Base-by-base conservation (phyloP, 1,140 invertebrate genomes). In the Drosophila carrolli region DNA sequence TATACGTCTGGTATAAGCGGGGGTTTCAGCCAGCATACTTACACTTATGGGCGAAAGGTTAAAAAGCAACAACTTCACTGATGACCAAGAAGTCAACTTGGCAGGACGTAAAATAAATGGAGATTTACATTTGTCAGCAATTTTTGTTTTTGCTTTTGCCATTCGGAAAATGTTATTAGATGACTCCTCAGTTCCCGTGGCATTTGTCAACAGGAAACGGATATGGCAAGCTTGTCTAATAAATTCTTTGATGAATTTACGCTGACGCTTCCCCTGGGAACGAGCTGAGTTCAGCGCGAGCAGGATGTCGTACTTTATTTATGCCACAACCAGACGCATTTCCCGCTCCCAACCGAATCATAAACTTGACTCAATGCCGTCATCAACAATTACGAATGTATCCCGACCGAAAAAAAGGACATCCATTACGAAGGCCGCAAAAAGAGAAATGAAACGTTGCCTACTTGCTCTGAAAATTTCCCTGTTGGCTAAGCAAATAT, bases 201-300 rank as follows among this genome's bases (percentile, higher is more conserved):
- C 53, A 71, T 57, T 71, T 71, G 67, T 44, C 67, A 70, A 58
- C 68, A 72, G 68, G 66, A 72, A 71, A 58, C 68, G 68, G 68
- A 71, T 72, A 72, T 58, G 68, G 66, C 66, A 50, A 72, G 68
- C 66, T 72, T 71, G 66, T 72, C 68, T 68, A 72, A 72, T 72
- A 72, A 72, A 71, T 72, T 72, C 68, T 71, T 72, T 72, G 68
- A 72, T 72, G 68, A 71, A 72, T 72, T 72, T 72, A 44, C 68
- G 11, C 68, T 72, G 68, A 72, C 68, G 70, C 29, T 54, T 72
- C 68, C 68, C 66, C 11, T 19, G 68, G 53, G 68, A 41, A 35
- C 9, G 35, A 70, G 13, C 38, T 53, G 38, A 41, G 44, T 38
- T n/a, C 16, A 9, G n/a, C n/a, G 14, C 41, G 27, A 55, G 43